A percentile compares a stretch with the other conserved stretches of the same genome.
Conservation (phyloP, 2,888 invertebrate genomes). For the Phyto melanocephala region DNA sequence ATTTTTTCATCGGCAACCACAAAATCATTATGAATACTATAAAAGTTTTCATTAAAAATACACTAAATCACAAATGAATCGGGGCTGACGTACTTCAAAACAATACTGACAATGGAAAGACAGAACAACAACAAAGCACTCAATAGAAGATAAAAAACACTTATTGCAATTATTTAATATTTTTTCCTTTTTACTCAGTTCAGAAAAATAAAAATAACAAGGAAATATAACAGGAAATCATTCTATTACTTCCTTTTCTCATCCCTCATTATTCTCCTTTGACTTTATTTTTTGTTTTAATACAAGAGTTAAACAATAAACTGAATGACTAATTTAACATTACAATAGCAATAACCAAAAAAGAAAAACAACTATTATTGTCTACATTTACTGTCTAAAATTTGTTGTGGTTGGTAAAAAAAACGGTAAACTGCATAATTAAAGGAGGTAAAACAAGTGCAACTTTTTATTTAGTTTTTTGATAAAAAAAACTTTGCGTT, state of each 20-base stretch:
- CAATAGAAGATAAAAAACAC: not conserved
- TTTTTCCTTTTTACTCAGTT: not conserved
- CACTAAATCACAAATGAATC: constrained; percentile 12
- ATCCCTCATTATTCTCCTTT: not conserved
- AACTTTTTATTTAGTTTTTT: not conserved
- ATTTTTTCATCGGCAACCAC: not conserved
- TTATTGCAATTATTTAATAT: not conserved
- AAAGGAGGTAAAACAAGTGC: not conserved
- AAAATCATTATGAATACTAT: not conserved
- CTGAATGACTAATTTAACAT: constrained; percentile 1
- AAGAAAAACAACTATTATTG: constrained; percentile 6
- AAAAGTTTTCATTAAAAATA: not conserved
- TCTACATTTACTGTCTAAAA: constrained; percentile 41
- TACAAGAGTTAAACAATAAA: constrained; percentile 31
- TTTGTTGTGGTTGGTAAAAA: constrained; percentile 39
- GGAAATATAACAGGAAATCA: not conserved
- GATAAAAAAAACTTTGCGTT: too few species aligned
- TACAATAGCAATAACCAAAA: not conserved
- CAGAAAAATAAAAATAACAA: not conserved
- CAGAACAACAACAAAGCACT: not conserved
- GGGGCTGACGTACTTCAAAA: constrained; percentile 18
- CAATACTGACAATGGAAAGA: not conserved
- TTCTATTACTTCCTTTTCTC: constrained; percentile 29
- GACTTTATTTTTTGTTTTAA: too few species aligned
- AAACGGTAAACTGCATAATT: not conserved